Conservation (phyloP, 2,113 vertebrate genomes). For the Nestor notabilis region DNA sequence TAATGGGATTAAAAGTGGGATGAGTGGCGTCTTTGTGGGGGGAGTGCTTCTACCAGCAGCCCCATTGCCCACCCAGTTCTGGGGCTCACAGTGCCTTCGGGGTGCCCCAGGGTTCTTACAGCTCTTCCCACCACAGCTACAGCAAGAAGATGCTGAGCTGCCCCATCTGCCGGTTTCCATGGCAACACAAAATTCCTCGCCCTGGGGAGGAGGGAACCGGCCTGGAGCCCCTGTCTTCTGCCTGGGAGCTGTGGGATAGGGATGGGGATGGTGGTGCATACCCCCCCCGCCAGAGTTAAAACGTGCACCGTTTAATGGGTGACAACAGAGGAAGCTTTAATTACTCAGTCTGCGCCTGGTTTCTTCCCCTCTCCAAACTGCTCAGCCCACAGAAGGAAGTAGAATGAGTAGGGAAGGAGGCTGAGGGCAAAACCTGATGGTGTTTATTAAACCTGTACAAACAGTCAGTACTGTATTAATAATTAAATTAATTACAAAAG, state of each 20-base stretch:
- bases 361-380: neutral
- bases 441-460: conserved; percentile 69
- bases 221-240: neutral
- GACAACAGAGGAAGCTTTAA: conserved; percentile 43
- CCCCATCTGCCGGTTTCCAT: neutral
- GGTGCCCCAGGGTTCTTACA: neutral
- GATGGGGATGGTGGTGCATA: neutral
- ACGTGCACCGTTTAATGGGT: neutral
- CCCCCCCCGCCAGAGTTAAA: conserved; percentile 41
- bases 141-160: neutral
- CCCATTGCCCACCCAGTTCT: neutral
- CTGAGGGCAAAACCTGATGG: conserved; percentile 60
- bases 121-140: neutral
- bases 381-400: neutral
- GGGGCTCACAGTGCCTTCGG: neutral
- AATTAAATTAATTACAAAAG: conserved; percentile 78
- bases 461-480: conserved; percentile 57
- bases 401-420: neutral
- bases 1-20: fast-evolving
- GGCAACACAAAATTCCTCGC: neutral
- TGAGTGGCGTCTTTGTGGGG: neutral
- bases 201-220: neutral
- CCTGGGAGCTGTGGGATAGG: neutral
- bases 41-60: neutral
- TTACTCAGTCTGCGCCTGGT: neutral